Conservation (phyloP, 2,113 vertebrate species). For the Halichoerus grypus region DNA sequence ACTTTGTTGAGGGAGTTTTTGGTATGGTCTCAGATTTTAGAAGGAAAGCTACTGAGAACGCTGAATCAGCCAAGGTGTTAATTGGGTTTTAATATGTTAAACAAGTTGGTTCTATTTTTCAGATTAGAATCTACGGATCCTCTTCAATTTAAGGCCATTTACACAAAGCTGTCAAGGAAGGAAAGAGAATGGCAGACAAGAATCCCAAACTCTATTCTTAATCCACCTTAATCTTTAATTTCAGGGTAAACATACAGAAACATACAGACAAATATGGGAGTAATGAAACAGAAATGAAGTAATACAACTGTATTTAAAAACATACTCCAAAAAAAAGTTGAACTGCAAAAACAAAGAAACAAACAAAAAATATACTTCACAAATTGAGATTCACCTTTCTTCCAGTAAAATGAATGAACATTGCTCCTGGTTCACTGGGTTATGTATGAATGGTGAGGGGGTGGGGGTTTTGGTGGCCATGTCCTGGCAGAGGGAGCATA, state of each 20-base stretch:
- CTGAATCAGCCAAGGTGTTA: background rate
- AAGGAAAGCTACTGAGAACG: slow-evolving; percentile 23
- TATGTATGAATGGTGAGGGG: background rate
- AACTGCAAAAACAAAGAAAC: too few species aligned
- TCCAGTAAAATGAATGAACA: background rate
- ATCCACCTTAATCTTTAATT: background rate
- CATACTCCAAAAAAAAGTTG: background rate
- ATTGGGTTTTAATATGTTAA: slow-evolving; percentile 24
- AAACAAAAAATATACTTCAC: background rate
- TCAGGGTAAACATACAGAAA: background rate
- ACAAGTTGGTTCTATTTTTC: background rate
- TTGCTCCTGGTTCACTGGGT: background rate
- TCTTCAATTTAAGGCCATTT: background rate
- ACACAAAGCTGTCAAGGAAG: background rate
- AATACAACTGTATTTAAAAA: slow-evolving; percentile 11
- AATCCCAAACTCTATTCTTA: background rate
- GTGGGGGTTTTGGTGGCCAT: background rate
- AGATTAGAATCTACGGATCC: background rate
- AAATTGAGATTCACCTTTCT: background rate
- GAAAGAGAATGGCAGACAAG: background rate
- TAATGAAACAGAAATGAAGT: background rate
- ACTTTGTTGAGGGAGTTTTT: background rate
- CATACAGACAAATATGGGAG: background rate
- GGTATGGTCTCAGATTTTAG: background rate
- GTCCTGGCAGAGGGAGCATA: background rate